These are phyloP conservation scores for Arctopsyche grandis DNA, from an alignment of 1,140 invertebrate species.

Conservation along the genomic window DNA sequence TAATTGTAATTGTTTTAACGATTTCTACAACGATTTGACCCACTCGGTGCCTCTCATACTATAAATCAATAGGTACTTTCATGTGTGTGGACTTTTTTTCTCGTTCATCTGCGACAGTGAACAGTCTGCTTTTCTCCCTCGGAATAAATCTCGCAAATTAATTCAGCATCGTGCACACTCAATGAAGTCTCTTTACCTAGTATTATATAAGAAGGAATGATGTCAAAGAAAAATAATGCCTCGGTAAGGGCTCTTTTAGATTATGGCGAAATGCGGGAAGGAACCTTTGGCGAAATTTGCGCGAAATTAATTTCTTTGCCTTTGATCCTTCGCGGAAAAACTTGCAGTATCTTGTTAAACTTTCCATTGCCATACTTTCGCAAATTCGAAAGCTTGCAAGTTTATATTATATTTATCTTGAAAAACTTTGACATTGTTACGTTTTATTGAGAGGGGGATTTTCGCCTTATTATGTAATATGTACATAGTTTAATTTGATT, in stretches of 20 bases:
- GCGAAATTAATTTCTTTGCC: slow-evolving; percentile 13
- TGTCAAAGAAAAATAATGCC: slow-evolving; percentile 9
- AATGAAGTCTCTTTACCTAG: background rate
- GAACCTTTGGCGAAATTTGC: background rate
- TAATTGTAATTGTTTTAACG: slow-evolving; percentile 3
- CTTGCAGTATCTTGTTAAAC: background rate
- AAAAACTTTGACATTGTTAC: no score
- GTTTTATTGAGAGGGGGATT: no score
- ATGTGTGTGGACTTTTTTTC: background rate
- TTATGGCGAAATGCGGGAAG: background rate
- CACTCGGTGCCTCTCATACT: background rate
- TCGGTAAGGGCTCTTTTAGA: background rate
- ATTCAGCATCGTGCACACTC: background rate
- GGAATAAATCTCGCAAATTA: slow-evolving; percentile 16
- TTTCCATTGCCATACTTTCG: background rate
- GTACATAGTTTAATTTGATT: no score
- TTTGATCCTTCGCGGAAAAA: background rate
- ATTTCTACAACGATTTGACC: background rate
- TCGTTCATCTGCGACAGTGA: background rate
- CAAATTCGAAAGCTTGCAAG: background rate
- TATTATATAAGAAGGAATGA: background rate
- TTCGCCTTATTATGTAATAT: no score
- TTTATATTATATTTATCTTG: no score
- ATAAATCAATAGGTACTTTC: slow-evolving; percentile 5
- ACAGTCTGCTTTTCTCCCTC: background rate